Percentiles rank a stretch among this genome's conserved stretches.
These are phyloP conservation scores for Mylabris sibirica DNA, from an alignment of 2,888 invertebrate species.

Conservation along the genomic window DNA sequence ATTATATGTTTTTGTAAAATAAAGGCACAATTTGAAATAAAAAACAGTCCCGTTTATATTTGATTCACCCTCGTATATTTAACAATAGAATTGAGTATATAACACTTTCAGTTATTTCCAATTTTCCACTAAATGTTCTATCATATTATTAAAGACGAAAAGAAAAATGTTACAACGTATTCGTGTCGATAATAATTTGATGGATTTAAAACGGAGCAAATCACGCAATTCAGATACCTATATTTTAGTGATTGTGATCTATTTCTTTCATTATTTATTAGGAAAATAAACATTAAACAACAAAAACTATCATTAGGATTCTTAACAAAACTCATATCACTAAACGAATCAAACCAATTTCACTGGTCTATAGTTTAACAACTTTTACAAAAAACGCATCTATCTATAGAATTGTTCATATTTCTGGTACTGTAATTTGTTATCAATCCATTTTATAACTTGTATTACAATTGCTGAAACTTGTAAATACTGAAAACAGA, in stretches of 20 bases:
- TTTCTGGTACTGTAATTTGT: too few species aligned
- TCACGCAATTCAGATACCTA: neutral
- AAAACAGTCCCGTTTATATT: too few species aligned
- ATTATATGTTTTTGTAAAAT: too few species aligned
- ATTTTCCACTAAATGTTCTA: neutral
- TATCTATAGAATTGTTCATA: neutral
- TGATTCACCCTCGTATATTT: too few species aligned
- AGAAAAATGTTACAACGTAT: neutral
- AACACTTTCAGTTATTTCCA: neutral
- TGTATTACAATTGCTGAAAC: too few species aligned
- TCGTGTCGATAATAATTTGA: conserved; percentile 2
- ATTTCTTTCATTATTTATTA: neutral
- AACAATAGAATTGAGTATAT: neutral
- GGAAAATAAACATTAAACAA: neutral
- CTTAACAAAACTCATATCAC: neutral
- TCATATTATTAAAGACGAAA: neutral
- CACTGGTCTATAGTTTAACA: neutral
- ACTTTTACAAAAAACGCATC: neutral
- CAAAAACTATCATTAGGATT: neutral
- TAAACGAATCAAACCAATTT: neutral
- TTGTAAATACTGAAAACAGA: neutral
- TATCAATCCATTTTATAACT: too few species aligned
- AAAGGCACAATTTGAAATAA: too few species aligned
- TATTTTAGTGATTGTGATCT: neutral
- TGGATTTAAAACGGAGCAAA: neutral